A percentile compares a stretch with the other conserved stretches of the same genome.
Evolutionary conservation across 2,797 vertebrate genomes (phyloP).

Genomic region (Sylvilagus floridanus): DNA sequence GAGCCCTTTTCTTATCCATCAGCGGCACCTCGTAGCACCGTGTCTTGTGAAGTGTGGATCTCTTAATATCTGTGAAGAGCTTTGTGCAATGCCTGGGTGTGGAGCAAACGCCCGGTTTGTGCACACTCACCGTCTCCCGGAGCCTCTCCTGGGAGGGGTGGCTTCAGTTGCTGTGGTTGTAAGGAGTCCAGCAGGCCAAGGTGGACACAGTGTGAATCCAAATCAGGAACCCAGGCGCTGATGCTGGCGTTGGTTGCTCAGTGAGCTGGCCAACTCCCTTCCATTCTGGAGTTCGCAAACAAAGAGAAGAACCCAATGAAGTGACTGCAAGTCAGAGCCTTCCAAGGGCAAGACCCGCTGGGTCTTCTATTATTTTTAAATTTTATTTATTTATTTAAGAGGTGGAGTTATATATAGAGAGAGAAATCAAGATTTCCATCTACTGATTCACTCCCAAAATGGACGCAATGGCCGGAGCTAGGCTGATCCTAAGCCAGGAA

Average conservation of each 20-base stretch:
- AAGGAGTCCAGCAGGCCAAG: neutral
- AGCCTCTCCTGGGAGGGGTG: neutral
- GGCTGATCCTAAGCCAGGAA: too few relatives aligned
- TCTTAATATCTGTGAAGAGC: neutral
- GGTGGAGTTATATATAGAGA: too few relatives aligned
- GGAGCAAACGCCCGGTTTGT: too few relatives aligned
- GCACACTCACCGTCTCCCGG: neutral
- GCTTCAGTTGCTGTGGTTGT: neutral
- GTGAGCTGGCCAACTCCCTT: neutral
- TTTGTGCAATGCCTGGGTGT: neutral
- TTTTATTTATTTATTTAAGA: too few relatives aligned
- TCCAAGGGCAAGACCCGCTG: too few relatives aligned
- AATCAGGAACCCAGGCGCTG: neutral
- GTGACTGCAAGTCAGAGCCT: rapidly evolving
- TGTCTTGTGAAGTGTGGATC: neutral
- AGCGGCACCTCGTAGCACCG: neutral
- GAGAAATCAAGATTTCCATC: too few relatives aligned
- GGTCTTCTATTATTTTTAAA: too few relatives aligned
- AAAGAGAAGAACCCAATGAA: neutral
- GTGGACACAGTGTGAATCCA: neutral
- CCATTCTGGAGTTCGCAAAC: neutral
- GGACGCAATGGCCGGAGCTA: too few relatives aligned
- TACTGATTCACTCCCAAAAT: too few relatives aligned
- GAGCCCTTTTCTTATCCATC: neutral
- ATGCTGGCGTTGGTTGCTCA: rapidly evolving